Conservation (phyloP, 2,113 vertebrate species). For the Petromus typicus region DNA sequence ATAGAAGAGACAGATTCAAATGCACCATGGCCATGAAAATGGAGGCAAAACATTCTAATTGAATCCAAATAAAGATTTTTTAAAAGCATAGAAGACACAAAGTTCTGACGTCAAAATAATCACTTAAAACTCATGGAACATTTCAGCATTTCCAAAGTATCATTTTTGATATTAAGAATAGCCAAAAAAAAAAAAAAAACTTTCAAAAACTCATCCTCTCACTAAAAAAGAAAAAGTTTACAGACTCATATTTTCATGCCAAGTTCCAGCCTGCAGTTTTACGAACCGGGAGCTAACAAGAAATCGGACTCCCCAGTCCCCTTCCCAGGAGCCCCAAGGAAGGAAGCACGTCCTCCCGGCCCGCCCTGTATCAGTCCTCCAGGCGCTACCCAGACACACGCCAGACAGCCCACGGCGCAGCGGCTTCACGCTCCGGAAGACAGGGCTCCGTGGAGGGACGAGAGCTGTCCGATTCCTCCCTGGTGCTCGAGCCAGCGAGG, state of each 20-base stretch:
- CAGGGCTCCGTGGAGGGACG: accelerated
- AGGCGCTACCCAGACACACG: background rate
- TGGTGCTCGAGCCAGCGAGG: background rate
- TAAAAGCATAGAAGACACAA: background rate
- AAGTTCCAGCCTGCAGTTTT: constrained; percentile 54
- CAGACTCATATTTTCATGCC: constrained; percentile 46
- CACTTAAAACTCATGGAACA: constrained; percentile 38
- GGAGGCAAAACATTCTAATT: background rate
- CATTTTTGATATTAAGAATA: constrained; percentile 14
- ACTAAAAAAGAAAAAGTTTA: constrained; percentile 1
- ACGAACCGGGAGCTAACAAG: background rate
- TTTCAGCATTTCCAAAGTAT: background rate
- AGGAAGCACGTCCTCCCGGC: background rate
- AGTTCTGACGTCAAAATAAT: constrained; percentile 13
- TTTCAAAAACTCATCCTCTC: constrained; percentile 2
- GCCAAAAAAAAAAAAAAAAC: background rate
- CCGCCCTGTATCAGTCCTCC: background rate
- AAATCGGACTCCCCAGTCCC: constrained; percentile 31
- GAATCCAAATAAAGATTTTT: background rate
- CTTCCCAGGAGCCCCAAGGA: background rate
- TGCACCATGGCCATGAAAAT: background rate
- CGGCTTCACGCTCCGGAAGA: background rate
- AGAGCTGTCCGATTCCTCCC: background rate
- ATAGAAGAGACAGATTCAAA: background rate
- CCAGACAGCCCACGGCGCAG: background rate